These are phyloP conservation scores for Eupithecia abbreviata DNA, from an alignment of 2,888 invertebrate genomes.

Conservation along the genomic window DNA sequence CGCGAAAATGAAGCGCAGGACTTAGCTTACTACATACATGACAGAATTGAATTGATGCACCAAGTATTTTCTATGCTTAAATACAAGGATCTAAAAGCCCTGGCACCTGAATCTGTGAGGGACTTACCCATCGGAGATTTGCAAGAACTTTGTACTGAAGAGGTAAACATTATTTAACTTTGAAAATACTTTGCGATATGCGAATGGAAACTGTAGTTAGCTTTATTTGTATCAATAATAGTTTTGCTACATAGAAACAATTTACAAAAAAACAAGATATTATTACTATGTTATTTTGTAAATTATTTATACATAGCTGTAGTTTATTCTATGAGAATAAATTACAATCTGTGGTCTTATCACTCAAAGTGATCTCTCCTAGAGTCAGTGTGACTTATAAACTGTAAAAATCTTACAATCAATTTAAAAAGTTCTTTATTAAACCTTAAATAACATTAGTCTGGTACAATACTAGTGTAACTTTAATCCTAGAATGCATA, in stretches of 20 bases:
- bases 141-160: slow-evolving; percentile 85
- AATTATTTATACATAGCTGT: no score
- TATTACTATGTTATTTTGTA: no score
- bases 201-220: no score
- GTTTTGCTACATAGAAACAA: no score
- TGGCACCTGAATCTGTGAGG: slow-evolving; percentile 81
- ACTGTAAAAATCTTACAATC: neutral
- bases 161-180: slow-evolving; percentile 58
- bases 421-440: no score
- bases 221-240: no score
- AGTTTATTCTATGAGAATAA: no score
- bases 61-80: slow-evolving; percentile 84
- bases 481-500: no score
- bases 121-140: slow-evolving; percentile 78
- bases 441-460: no score
- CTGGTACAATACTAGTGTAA: no score
- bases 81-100: slow-evolving; percentile 81
- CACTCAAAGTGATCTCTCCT: neutral
- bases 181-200: no score
- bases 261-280: no score
- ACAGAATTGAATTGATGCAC: slow-evolving; percentile 84
- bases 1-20: slow-evolving; percentile 72
- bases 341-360: neutral
- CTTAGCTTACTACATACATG: slow-evolving; percentile 83
- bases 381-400: neutral